Evolutionary conservation across 2,113 vertebrate genomes (phyloP).

Genomic region (Datnioides undecimradiatus): DNA sequence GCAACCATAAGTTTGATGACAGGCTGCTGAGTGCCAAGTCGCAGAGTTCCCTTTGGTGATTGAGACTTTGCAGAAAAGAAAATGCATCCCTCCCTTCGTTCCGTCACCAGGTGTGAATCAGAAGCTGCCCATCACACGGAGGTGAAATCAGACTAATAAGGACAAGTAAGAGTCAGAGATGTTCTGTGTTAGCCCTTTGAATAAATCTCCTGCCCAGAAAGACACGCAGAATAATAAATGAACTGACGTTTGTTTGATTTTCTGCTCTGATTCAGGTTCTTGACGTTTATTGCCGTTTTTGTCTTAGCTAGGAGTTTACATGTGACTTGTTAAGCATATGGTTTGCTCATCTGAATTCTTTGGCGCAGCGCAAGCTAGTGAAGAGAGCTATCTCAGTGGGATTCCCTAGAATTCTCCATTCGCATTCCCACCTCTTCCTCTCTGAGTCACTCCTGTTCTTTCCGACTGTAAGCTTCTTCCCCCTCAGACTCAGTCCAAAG

Average conservation of each 20-base stretch:
- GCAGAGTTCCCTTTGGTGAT: constrained; percentile 5
- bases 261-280: constrained; percentile 15
- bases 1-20: constrained; percentile 32
- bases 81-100: neutral
- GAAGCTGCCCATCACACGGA: neutral
- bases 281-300: constrained; percentile 26
- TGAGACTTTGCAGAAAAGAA: constrained; percentile 33
- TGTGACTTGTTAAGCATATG: constrained; percentile 73
- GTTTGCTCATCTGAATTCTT: constrained; percentile 81
- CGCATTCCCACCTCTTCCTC: constrained; percentile 75
- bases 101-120: constrained; percentile 12
- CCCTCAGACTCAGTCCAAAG: constrained; percentile 55
- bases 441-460: constrained; percentile 79
- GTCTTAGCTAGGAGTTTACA: constrained; percentile 37
- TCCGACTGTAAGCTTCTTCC: constrained; percentile 67
- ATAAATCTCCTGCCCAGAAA: neutral
- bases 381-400: constrained; percentile 75
- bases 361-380: constrained; percentile 43
- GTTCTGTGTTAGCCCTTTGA: neutral
- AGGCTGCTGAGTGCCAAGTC: constrained; percentile 10
- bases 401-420: constrained; percentile 76
- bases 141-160: neutral
- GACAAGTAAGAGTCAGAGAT: neutral
- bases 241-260: neutral
- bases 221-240: constrained; percentile 10